Base-by-base conservation (phyloP, 1,140 invertebrate species). In the Calephelis virginiensis region DNA sequence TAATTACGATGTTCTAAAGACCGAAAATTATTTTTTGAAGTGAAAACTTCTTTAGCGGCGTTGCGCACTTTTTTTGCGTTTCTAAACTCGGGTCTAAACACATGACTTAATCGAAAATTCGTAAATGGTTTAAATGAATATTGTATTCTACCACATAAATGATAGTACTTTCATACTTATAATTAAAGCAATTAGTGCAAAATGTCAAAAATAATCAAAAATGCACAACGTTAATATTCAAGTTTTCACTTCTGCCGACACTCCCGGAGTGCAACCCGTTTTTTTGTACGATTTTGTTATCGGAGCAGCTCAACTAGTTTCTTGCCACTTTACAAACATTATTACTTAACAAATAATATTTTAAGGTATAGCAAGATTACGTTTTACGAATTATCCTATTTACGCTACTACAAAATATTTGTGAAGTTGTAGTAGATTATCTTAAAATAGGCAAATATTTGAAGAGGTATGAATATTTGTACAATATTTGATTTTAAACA, bases 381-480 rank as follows among this genome's bases (percentile, higher is more conserved):
- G 17, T 12, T 8, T 14, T 56, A 37, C 17, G 12, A 56, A 17
- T 56, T 56, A 56, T 1, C 28, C 17, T 56, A 37, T 37, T 14
- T 56, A 56, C 10, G 10, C 17, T 56, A 28, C 14, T 28, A 28
- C 10, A 10, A 56, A 56, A 11, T 56, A 56, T 56, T 56, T 56
- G 28, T 56, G 28, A 56, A 13, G 17, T 14, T 53, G 17, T 53
- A 28, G 17, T 56, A 37, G 28, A 56, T 17, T 11, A 56, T 56
- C 28, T 56, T 10, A 28, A 6, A 28, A 11, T 56, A 56, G 28
- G 28, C 28, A 17, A 56, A 56, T 56, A 28, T 12, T 8, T 10
- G 6, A 28, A 17, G 53, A 56, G 53, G 53, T 56, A 17, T 56
- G 14, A 56, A 56, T 56, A 12, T 56, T 56, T 56, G 50, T 56